Conservation (phyloP, 2,113 vertebrate genomes). For the Paraplagusia blochii region DNA sequence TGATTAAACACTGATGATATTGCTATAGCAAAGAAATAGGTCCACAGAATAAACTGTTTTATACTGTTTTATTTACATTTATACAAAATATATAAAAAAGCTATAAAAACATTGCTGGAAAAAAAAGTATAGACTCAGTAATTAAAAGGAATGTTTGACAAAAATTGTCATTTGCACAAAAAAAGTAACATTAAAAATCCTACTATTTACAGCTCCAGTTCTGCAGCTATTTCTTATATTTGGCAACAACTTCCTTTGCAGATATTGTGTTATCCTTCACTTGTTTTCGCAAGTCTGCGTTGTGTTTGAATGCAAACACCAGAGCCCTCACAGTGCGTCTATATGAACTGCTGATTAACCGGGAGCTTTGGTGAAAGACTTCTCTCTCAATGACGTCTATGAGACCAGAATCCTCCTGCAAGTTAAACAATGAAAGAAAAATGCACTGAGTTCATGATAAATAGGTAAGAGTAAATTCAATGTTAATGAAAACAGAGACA, state of each 20-base stretch:
- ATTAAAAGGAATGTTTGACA: neutral
- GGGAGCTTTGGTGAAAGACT: constrained; percentile 88
- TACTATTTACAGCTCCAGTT: neutral
- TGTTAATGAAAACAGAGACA: neutral
- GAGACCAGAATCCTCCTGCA: constrained; percentile 85
- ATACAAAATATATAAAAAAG: constrained; percentile 16
- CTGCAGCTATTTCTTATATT: constrained; percentile 83
- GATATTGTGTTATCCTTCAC: constrained; percentile 78
- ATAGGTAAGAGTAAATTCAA: no score
- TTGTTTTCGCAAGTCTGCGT: constrained; percentile 78
- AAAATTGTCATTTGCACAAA: constrained; percentile 19
- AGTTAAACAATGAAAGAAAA: constrained; percentile 8
- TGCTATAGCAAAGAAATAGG: constrained; percentile 73
- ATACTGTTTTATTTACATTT: constrained; percentile 1
- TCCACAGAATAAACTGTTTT: no score
- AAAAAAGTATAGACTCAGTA: constrained; percentile 3
- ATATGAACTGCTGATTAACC: constrained; percentile 85
- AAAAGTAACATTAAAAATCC: constrained; percentile 6
- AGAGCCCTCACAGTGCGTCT: constrained; percentile 85
- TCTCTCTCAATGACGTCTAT: constrained; percentile 94
- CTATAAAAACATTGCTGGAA: neutral
- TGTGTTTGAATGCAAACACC: constrained; percentile 93
- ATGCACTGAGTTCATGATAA: neutral
- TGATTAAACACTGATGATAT: no score
- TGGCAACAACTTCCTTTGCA: constrained; percentile 80